Base-by-base conservation (phyloP, 2,113 vertebrate genomes). In the Cathartes aura region DNA sequence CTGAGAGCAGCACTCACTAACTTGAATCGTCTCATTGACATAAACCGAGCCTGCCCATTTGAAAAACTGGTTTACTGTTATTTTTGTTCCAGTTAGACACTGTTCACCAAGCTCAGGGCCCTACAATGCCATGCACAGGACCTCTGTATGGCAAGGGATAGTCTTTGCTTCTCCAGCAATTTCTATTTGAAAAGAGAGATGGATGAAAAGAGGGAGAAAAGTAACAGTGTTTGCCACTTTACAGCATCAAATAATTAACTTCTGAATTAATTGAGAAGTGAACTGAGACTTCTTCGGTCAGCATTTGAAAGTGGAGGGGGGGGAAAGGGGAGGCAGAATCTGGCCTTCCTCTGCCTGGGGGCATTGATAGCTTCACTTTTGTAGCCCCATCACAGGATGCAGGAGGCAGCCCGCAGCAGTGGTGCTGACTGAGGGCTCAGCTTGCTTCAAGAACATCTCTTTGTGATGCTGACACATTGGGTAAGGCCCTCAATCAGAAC, bases 381-480 rank as follows among this genome's bases (percentile, higher is more conserved):
- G 3, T 8, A 66, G n/a, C 6, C 15, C 27, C 1, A 5, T 40
- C 36, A 43, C 2, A 34, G 12, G 7, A 12, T 50, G 10, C 2
- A 63, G 40, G 23, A 93, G 13, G 11, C 6, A 71, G 17, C 9
- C 36, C 5, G 8, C 0, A 2, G 21, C 9, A 59, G 38, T 2
- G 0, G 11, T n/a, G 16, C 15, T 32, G 53, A 50, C 32, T n/a
- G 64, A 38, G 18, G 15, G 7, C 15, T 62, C 30, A 53, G 12
- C 11, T 17, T 60, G 8, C 14, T 82, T 60, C 52, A 29, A 19
- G 18, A 68, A n/a, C 29, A 6, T 38, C 23, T 40, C 20, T 59
- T 38, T 67, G 4, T 34, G 10, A 15, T 47, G 6, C 7, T 66
- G 36, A 34, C 5, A 12, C 0, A 0, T 3, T 47, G 15, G 11